Evolutionary conservation across 2,113 vertebrate species (phyloP).

Genomic region (Antechinus flavipes): DNA sequence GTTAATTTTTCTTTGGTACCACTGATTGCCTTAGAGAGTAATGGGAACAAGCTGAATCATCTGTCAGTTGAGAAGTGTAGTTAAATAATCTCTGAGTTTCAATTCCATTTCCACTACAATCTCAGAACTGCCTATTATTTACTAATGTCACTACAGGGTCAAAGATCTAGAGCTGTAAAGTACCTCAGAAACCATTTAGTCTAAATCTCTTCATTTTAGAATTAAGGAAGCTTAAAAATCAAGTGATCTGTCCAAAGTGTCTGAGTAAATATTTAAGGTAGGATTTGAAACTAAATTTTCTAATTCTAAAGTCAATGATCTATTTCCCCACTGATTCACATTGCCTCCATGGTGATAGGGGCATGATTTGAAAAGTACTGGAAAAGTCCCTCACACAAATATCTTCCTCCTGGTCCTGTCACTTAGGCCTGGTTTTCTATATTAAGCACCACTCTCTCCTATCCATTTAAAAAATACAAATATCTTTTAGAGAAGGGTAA

Average conservation of each 20-base stretch:
- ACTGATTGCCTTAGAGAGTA: slow-evolving; percentile 12
- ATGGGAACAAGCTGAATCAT: neutral
- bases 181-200: neutral
- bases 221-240: neutral
- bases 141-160: neutral
- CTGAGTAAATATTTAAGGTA: neutral
- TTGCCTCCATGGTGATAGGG: neutral
- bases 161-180: neutral
- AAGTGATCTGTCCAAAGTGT: neutral
- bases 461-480: neutral
- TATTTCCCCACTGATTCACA: neutral
- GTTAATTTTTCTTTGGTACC: slow-evolving; percentile 11
- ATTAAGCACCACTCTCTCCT: neutral
- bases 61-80: neutral
- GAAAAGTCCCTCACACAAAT: neutral
- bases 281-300: neutral
- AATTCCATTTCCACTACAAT: neutral
- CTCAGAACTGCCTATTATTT: neutral
- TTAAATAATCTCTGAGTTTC: neutral
- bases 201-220: neutral
- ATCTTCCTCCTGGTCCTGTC: neutral
- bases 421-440: neutral
- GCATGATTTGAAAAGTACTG: neutral
- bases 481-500: slow-evolving; percentile 11
- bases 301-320: neutral